These are phyloP conservation scores for Enteromius radiatus DNA, from an alignment of 2,797 vertebrate genomes.

Conservation along the genomic window DNA sequence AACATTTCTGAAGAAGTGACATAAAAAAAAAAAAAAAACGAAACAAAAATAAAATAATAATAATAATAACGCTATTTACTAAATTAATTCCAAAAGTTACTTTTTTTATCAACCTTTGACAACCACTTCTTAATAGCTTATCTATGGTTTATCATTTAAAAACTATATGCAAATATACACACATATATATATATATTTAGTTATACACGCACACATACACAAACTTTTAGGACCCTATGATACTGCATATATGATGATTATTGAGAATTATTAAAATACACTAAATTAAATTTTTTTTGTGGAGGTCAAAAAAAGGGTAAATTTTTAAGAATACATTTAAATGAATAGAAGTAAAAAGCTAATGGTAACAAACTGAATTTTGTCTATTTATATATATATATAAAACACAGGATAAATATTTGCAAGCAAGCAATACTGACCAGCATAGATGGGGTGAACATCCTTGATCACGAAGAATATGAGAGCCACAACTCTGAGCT, in stretches of 20 bases:
- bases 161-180: too few species aligned
- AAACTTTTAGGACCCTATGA: not conserved
- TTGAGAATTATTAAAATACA: not conserved
- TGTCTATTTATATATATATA: not conserved
- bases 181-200: too few species aligned
- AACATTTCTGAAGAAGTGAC: not conserved
- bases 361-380: not conserved
- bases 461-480: not conserved
- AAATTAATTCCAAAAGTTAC: not conserved
- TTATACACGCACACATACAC: not conserved
- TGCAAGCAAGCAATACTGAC: conserved; percentile 25
- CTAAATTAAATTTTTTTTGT: not conserved
- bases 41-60: too few species aligned
- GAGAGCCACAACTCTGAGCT: not conserved
- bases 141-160: not conserved
- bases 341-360: not conserved
- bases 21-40: not conserved
- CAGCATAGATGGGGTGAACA: not conserved
- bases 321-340: not conserved
- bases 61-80: not conserved
- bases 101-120: not conserved
- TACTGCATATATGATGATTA: not conserved
- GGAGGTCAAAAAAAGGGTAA: not conserved
- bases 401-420: not conserved
- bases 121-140: not conserved